Base-by-base conservation (phyloP, 2,113 vertebrate genomes). In the Excalfactoria chinensis region DNA sequence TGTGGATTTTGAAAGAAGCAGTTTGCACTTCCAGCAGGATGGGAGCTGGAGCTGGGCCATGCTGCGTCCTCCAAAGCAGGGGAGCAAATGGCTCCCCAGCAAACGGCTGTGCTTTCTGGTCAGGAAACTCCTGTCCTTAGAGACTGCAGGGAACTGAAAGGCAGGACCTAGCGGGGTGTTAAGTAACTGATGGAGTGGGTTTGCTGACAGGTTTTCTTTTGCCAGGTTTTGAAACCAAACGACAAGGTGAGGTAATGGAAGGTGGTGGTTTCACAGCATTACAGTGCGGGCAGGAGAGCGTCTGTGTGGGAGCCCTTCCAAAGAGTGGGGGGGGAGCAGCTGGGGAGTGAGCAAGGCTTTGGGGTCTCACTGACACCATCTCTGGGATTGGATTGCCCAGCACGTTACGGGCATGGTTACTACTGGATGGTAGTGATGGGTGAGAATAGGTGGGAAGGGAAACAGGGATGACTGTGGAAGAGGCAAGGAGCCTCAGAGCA, bases 381-480 rank as follows among this genome's bases (percentile, higher is more conserved):
- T 30, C 51, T 28, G 51, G 9, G 26, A 7, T 49, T 30, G 51
- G 26, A 28, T 74, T 37, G 11, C 30, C 58, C 35, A 14, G 0
- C 2, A 1, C 22, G 46, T 2, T 1, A 16, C 59, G 56, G 0
- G 1, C 34, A 3, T 1, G 35, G 30, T 44, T 40, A 6, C 56
- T 1, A 3, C 41, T 32, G 64, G 8, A 53, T 0, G 1, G 46
- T 6, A 23, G 67, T 1, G 5, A 1, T 55, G 64, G 53, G 43
- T 44, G n/a, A 56, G 46, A 60, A 15, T n/a, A 70, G 40, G 20
- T 59, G 62, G 80, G 53, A 69, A 4, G 6, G 7, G 14, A 81
- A 26, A 7, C 25, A 6, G 63, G 34, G 49, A 30, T 67, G 43
- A 23, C 25, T 30, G 41, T 59, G 49, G n/a, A 69, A 69, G 56